Evolutionary conservation across 2,113 vertebrate species (phyloP), one percentile per base, ranked within the genome.

Genomic region (Silurus glanis): DNA sequence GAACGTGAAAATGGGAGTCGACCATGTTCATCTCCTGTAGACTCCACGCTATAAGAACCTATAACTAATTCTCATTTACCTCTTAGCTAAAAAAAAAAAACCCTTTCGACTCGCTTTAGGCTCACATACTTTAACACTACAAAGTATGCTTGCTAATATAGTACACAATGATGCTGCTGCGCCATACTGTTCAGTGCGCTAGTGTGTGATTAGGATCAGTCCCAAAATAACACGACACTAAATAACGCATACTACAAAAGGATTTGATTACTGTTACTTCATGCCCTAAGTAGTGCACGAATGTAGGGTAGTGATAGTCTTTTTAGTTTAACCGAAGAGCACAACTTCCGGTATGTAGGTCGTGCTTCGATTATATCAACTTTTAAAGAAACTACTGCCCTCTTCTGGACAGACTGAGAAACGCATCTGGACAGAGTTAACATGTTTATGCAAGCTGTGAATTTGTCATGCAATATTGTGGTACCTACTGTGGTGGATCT

Each of bases 1-100:
- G 86, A 49, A 87, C 72, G 45, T 87, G 86, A 21, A 87, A 87
- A 78, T 87, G 86, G 4, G 80, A 76, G 19, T 87, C 86, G 12
- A 47, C 71, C 80, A 87, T 87, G 3, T 49, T 83, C 78, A 51
- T 21, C 53, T 47, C 37, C 37, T 1, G 3, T 7, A 25, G 58
- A 64, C 85, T 49, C 45, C 28, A 61, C 28, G 9, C 56, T 45
- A 23, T 0, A 61, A 28, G 47, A 21, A 23, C 28, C 37, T 12
- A 45, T 3, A 10, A 47, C 1, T 6, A 51, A 17, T 5, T 17
- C 61, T 56, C 12, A 19, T 21, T 59, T 2, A 74, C 76, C 55
- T 37, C 53, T 19, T 79, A 37, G 16, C 49, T 53, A 8, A 0
- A 2, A 37, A 37, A 37, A 37, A 37, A 37, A 37, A 75, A 5